Evolutionary conservation across 1,140 invertebrate genomes (phyloP), one percentile per base, ranked within the genome.

Genomic region (Penaeus vannamei): DNA sequence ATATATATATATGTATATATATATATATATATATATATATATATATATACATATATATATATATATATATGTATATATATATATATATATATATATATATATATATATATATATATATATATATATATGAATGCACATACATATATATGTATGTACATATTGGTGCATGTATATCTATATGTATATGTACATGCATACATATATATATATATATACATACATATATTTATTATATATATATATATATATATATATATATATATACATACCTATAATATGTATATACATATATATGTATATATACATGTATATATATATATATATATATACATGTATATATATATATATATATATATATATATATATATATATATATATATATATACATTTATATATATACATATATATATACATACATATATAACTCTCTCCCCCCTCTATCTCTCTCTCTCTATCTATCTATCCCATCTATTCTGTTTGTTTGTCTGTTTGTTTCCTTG

Each of bases 171-270:
- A 59, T 81, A 59, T 80, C 19, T 80, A 46, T 80, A 46, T 80
- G n/a, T 46, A 80, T 80, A 46, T 80, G 32, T 77, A 26, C 42
- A 26, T 79, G 22, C 19, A 26, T 79, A 36, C 42, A 26, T 79
- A 46, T 53, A 46, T 42, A 26, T 53, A n/a, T 81, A 59, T 81
- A 81, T 81, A 46, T 14, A 46, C 59, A 53, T 46, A 81, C 26
- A 46, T 81, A 59, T 23, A 59, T 59, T 12, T 23, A 10, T 64
- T 46, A 81, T 46, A 26, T 46, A 5, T 81, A 80, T 80, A 46
- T 80, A 80, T 80, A 46, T 46, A 80, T 80, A 46, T 80, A 80
- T 80, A 46, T 80, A 81, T 81, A 46, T 60, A 23, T 81, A 59
- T 81, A 23, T 81, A 46, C 59, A 20, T 81, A 59, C 59, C 7